A percentile compares a stretch with the other conserved stretches of the same genome.
phyloP scores from a whole-genome alignment of 2,113 vertebrate species.

The Gulo gulo region DNA sequence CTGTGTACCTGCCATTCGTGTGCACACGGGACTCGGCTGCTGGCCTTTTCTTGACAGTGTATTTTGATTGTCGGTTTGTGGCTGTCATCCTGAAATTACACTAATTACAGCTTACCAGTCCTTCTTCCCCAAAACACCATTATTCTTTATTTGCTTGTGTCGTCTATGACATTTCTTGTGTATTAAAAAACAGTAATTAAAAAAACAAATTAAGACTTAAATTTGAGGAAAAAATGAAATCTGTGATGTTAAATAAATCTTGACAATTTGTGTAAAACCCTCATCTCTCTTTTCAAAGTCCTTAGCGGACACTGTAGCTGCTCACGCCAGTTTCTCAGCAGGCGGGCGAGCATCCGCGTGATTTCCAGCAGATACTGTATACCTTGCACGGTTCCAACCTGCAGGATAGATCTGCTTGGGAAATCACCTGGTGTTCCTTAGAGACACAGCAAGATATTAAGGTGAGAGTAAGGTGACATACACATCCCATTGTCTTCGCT shows the following conservation, averaged over 20 bases:
- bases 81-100: not conserved
- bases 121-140: not conserved
- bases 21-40: not conserved
- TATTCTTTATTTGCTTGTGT: not conserved
- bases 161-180: not conserved
- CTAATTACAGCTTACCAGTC: not conserved
- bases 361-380: not conserved
- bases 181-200: not conserved
- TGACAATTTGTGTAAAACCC: not conserved
- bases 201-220: not conserved
- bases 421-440: not conserved
- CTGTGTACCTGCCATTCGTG: not conserved
- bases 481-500: not conserved
- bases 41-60: not conserved
- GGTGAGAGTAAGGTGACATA: no score
- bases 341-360: not conserved
- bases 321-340: not conserved
- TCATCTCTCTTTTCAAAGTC: not conserved
- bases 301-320: not conserved
- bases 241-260: not conserved
- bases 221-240: not conserved
- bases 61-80: not conserved
- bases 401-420: not conserved
- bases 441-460: not conserved
- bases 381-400: no score